Evolutionary conservation across 2,888 invertebrate genomes (phyloP), one percentile per base, ranked within the genome.

Genomic region (Prosopocoilus inquinatus): DNA sequence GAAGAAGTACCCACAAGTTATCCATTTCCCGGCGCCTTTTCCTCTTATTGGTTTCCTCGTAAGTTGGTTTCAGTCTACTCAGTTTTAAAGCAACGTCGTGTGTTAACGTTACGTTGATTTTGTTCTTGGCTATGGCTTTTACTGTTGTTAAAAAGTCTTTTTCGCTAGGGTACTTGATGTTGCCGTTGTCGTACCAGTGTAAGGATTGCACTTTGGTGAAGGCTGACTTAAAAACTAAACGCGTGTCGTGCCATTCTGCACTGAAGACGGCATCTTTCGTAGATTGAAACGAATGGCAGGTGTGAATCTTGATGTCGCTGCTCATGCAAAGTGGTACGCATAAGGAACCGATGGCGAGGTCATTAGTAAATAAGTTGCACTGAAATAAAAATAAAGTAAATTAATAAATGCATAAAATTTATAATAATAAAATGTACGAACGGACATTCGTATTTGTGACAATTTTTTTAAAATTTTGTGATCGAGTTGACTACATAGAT

Each of bases 241-340:
- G 79, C n/a, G 79, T 79, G 44, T 81, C 77, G 64, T 81, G 80
- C 81, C 82, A 84, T 64, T 78, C 77, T 9, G 81, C 85, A 48
- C 82, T 81, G 70, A 85, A 85, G 5, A 84, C 83, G 0, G 81
- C 79, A 66, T 83, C 83, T 72, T 86, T 87, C 13, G 84, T 84
- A 35, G 80, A 78, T 62, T 82, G 80, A 63, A 84, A 82, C 43
- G 83, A 81, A 61, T 84, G 81, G 67, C 88, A 88, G 7, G 81
- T 79, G 9, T 84, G 68, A 9, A 84, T 81, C 50, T 80, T 76
- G 55, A 84, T 78, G 38, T 79, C 79, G 53, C 79, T 75, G 20
- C 80, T 77, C 12, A 78, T 71, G 70, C 88, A 89, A 11, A 88
- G 69, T 1, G 83, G 81, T 11, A 78, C 75, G 70, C 88, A 89